Conservation (phyloP, 2,113 vertebrate genomes). For the Callospermophilus lateralis region DNA sequence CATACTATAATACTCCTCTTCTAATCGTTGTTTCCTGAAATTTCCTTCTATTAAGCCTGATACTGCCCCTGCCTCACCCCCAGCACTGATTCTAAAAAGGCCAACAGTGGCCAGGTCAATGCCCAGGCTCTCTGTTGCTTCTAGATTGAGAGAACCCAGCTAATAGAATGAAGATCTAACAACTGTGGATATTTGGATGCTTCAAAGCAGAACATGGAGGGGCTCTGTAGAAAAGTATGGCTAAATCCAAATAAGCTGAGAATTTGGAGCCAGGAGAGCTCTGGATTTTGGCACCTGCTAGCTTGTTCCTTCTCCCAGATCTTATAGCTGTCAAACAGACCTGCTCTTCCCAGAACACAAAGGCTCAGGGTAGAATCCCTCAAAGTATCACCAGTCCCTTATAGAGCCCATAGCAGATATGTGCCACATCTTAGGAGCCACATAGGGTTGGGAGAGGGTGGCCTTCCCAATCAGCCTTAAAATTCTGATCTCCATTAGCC, state of each 20-base stretch:
- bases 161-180: not conserved
- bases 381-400: not conserved
- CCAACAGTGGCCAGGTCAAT: not conserved
- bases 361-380: not conserved
- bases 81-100: not conserved
- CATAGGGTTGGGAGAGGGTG: not conserved
- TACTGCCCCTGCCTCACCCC: not conserved
- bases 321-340: not conserved
- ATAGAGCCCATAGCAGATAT: not conserved
- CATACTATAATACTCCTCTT: conserved; percentile 9
- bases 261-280: not conserved
- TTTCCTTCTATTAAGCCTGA: not conserved
- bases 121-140: not conserved
- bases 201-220: not conserved
- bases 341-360: not conserved
- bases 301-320: not conserved
- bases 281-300: not conserved
- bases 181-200: not conserved
- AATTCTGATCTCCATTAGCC: not conserved
- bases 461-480: not conserved
- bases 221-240: not conserved
- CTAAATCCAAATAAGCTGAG: not conserved
- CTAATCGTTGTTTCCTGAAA: not conserved
- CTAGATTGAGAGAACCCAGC: conserved; percentile 23
- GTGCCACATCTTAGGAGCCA: not conserved